Evolutionary conservation across 1,140 invertebrate genomes (phyloP), one percentile per base, ranked within the genome.

Genomic region (Anastrepha obliqua): DNA sequence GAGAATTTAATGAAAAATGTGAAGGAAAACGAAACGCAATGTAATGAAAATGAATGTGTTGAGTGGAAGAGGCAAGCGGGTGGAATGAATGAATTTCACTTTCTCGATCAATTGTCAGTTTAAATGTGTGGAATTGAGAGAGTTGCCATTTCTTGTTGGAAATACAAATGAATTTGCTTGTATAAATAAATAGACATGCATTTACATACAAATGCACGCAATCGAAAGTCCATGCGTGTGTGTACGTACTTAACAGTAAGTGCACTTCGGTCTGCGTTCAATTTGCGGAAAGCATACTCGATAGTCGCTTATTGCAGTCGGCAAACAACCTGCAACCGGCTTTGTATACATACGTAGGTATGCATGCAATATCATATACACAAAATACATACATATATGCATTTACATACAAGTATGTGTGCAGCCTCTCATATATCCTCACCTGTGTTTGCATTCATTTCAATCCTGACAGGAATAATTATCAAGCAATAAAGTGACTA

Each of bases 401-500:
- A 62, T 4, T 17, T 62, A 62, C 60, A 62, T 62, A 62, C 60
- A 62, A 11, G 15, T 62, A 62, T n/a, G 2, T 62, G 5, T 55
- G 51, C 60, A 62, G 11, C 15, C 60, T 13, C 15, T 62, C 60
- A 62, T 13, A 4, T 62, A 62, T 62, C 60, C 15, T 17, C 60
- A 62, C 60, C 60, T 62, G 60, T 62, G 60, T 62, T 62, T 62
- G 60, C 60, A 62, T 62, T 62, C 60, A n/a, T n/a, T 62, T 62
- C 60, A 13, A 62, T 62, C 60, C 60, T 62, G 60, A 62, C 15
- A 62, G 60, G 60, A 62, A 62, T 62, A 62, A 62, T 62, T 62
- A 62, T 62, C 60, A 62, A 62, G 60, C 60, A 62, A 62, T 62
- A 62, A 62, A 62, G 60, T 13, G 60, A 62, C 60, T 62, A 62